Conservation (phyloP, 2,888 invertebrate species). For the Dione vanillae region DNA sequence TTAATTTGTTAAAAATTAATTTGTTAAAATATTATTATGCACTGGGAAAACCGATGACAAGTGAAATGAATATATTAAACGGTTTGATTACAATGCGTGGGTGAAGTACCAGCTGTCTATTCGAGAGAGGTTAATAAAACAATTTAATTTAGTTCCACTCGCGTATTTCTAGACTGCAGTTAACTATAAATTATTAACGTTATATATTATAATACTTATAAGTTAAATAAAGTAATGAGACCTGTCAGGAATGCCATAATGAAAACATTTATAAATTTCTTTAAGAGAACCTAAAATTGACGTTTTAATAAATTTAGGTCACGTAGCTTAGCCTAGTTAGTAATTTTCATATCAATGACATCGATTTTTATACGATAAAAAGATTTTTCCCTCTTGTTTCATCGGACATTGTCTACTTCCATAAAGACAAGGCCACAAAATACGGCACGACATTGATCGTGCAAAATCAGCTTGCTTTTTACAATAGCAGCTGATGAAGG, state of each 20-base stretch:
- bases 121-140: slow-evolving; percentile 19
- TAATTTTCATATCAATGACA: background rate
- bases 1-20: too few relatives aligned
- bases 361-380: slow-evolving; percentile 2
- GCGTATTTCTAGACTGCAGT: slow-evolving; percentile 1
- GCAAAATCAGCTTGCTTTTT: slow-evolving; percentile 33
- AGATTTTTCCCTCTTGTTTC: slow-evolving; percentile 17
- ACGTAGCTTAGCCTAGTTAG: background rate
- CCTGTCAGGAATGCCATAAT: background rate
- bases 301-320: background rate
- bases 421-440: slow-evolving; percentile 36
- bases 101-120: slow-evolving; percentile 18
- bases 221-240: background rate
- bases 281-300: background rate
- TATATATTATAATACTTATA: background rate
- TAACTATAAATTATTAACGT: slow-evolving; percentile 5
- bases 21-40: background rate
- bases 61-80: slow-evolving; percentile 2
- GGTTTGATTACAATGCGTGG: slow-evolving; percentile 10
- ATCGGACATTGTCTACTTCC: slow-evolving; percentile 26
- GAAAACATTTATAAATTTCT: too few relatives aligned
- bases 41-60: slow-evolving; percentile 5
- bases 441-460: slow-evolving; percentile 38
- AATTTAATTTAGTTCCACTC: slow-evolving; percentile 26
- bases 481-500: slow-evolving; percentile 35